Evolutionary conservation across 2,888 invertebrate species (phyloP), one percentile per base, ranked within the genome.

Genomic region (Chirona hameri): DNA sequence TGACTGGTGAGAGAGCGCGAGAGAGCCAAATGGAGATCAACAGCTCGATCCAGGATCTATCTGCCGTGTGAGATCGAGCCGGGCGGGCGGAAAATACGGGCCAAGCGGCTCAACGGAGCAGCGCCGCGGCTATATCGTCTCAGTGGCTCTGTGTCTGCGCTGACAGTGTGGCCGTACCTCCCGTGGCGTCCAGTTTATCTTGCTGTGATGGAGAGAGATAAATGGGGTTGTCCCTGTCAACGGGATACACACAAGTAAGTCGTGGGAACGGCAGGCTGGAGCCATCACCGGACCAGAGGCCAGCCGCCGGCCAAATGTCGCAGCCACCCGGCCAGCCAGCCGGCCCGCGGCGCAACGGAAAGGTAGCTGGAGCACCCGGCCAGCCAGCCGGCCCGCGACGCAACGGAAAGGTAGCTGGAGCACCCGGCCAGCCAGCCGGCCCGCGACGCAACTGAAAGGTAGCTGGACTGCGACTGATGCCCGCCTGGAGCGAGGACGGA

Each of bases 181-280:
- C 14, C 69, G 3, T 5, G 14, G 29, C 69, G 57, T 12, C 69
- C n/a, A 69, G 76, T 76, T 76, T 76, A 76, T 76, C 76, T 76
- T 76, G 31, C 76, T 39, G 76, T 76, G 76, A 76, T 76, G 76
- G 76, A 76, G 76, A 39, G 76, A 76, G 76, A 76, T 76, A 76
- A 29, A 76, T 39, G 31, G 39, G 76, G 12, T 39, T 76, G 76
- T 15, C 18, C 76, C 39, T 76, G 76, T 76, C 76, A 76, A 39
- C 69, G 39, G 76, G 76, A 76, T 76, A 76, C 76, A 76, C 76
- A 76, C 76, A 76, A 76, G 76, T 76, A 76, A 76, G 76, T 76
- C 76, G 76, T 76, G 76, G 76, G 76, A 76, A 76, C 76, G 76
- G 76, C 76, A 21, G 21, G 31, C 18, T 76, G 76, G 5, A 29